Evolutionary conservation across 2,888 invertebrate species (phyloP).

Genomic region (Adineta ricciae): DNA sequence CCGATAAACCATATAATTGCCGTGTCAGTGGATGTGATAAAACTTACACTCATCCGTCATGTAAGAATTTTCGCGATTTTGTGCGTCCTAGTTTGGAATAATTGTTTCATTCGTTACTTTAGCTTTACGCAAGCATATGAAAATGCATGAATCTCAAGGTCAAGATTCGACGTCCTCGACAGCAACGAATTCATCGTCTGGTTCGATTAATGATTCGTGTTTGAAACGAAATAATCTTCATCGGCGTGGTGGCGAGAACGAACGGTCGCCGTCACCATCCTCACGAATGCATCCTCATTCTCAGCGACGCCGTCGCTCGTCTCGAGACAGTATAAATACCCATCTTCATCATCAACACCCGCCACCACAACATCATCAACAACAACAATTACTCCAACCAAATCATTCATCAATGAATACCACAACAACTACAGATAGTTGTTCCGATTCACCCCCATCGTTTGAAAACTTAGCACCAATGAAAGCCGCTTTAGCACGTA

Average conservation of each 20-base stretch:
- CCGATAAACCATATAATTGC: constrained; percentile 96
- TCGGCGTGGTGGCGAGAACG: not conserved
- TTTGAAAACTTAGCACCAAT: not conserved
- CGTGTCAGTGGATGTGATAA: constrained; percentile 93
- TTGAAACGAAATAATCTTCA: not conserved
- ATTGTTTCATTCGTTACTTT: not conserved
- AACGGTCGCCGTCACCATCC: not conserved
- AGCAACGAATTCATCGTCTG: not conserved
- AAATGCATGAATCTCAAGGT: constrained; percentile 27
- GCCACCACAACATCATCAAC: not conserved
- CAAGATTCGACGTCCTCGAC: constrained; percentile 24
- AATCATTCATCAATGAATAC: not conserved
- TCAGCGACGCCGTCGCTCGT: not conserved
- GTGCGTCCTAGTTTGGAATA: too few relatives aligned
- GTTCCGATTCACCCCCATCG: not conserved
- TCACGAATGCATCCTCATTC: not conserved
- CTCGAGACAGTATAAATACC: not conserved
- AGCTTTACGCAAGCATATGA: constrained; percentile 34
- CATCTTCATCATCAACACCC: not conserved
- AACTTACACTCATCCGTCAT: constrained; percentile 84
- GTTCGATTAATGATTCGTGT: not conserved
- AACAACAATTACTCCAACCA: not conserved
- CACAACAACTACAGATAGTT: constrained; percentile 2
- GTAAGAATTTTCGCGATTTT: not conserved
- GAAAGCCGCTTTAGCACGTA: not conserved